Base-by-base conservation (phyloP, 1,140 invertebrate species). In the Pseudomyrmex gracilis region DNA sequence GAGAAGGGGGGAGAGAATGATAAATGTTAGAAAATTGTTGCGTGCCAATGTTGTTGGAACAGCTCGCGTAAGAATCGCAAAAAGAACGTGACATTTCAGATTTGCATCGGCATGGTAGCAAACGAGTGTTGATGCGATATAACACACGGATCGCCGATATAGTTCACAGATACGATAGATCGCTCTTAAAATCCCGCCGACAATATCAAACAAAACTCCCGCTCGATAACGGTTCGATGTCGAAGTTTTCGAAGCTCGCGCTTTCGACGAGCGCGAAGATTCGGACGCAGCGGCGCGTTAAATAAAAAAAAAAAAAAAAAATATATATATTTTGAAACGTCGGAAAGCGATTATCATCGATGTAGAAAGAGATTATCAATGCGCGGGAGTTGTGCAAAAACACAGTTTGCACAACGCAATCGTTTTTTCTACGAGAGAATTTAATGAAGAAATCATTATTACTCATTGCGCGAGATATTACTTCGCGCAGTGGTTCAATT, bases 11-110 rank as follows among this genome's bases (percentile, higher is more conserved):
- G 63, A n/a, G 73, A 17, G 63, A 63, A 53, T 45, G 53, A 20
- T 73, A 61, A 68, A 87, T 73, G 85, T 86, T 87, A 71, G 76
- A 87, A 76, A 82, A 73, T 68, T 13, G 70, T 88, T 88, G 86
- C 82, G 82, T 85, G 86, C 71, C 83, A 76, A 22, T 60, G 71
- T 74, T 55, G 34, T 74, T 55, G 34, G 34, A 34, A 34, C 7
- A 63, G 70, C 63, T 80, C 34, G 73, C 34, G 60, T 15, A 34
- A 34, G 10, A 43, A 74, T 60, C 49, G 64, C 53, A 47, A 15
- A 58, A 17, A 34, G 15, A 70, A 24, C 43, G 64, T 58, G 64
- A 58, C 66, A 80, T 71, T 71, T 80, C 20, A 60, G 34, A 67
- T 57, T 80, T 60, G 2, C n/a, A 47, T 24, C 17, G 17, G 8